Conservation (phyloP, 92 coral and sea anemone species). For the Blastomussa wellsi region DNA sequence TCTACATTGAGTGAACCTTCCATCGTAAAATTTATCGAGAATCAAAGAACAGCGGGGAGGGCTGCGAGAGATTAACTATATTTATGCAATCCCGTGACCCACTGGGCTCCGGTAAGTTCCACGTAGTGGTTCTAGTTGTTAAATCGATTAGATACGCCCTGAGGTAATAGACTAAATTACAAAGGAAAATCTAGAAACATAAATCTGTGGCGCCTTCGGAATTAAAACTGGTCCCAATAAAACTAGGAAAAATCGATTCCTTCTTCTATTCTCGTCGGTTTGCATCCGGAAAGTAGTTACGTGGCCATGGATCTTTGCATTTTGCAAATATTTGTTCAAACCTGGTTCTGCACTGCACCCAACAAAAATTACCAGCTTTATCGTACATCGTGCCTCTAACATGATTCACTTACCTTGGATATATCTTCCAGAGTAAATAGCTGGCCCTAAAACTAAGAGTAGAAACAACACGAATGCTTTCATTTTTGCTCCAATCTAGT, state of each 20-base stretch:
- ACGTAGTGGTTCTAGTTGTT: too few relatives aligned
- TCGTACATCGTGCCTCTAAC: background rate
- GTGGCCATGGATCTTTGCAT: background rate
- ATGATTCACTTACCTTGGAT: constrained; percentile 12
- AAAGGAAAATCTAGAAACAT: background rate
- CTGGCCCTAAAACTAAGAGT: background rate
- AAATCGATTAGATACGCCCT: too few relatives aligned
- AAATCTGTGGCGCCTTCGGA: too few relatives aligned
- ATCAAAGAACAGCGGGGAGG: too few relatives aligned
- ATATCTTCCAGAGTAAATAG: constrained; percentile 10
- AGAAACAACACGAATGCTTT: constrained; percentile 5
- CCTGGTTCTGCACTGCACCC: background rate
- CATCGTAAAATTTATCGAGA: too few relatives aligned
- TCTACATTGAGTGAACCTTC: too few relatives aligned
- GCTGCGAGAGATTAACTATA: too few relatives aligned
- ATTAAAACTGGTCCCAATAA: background rate
- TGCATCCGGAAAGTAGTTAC: background rate
- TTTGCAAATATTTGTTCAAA: background rate
- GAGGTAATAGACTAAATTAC: too few relatives aligned
- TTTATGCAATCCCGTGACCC: too few relatives aligned
- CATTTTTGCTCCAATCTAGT: background rate
- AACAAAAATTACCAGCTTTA: background rate
- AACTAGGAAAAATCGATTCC: background rate
- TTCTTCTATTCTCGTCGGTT: background rate
- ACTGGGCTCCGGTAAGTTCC: too few relatives aligned